Base-by-base conservation (phyloP, 92 coral and sea anemone species). In the Zoanthus sociatus region DNA sequence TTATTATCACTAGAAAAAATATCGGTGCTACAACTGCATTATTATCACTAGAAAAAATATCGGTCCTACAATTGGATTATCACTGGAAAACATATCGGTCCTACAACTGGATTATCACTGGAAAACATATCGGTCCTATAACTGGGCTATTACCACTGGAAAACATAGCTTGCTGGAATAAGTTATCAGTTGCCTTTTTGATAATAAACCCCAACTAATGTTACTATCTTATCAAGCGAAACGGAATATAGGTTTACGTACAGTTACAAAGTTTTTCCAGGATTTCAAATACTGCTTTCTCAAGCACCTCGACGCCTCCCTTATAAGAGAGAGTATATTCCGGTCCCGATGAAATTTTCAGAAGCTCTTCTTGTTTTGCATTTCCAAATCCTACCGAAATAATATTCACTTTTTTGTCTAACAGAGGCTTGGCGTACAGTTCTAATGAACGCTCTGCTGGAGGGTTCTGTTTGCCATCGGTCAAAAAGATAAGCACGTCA, bases 341-440 rank as follows among this genome's bases (percentile, higher is more conserved):
- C 45, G 73, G 73, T 1, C 33, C 71, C n/a, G 84, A 79, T 4
- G 84, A 71, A 2, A 79, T 79, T 53, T 79, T 79, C 11, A 2
- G 13, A 12, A 79, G 71, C 33, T 79, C 73, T 8, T 21, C 12
- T 47, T 42, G 11, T 14, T 8, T 1, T 42, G 84, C 73, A 0
- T 8, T 0, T 79, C 58, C 84, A 79, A 79, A 79, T 14, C 84
- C 84, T 32, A 79, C 84, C n/a, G 84, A 71, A 5, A 79, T 61
- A 5, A 79, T 63, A 10, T 4, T 63, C 3, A 79, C 84, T 2
- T 37, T n/a, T 0, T 17, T 32, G 32, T 79, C 60, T 21, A 16
- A 32, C 73, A 79, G 11, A 13, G 84, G 84, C 37, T 61, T 42
- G 4, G 84, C 50, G 68, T 63, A 63, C 18, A 37, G 3, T 2